These are phyloP conservation scores for Syrrhaptes paradoxus DNA, from an alignment of 2,113 vertebrate genomes.

Conservation along the genomic window DNA sequence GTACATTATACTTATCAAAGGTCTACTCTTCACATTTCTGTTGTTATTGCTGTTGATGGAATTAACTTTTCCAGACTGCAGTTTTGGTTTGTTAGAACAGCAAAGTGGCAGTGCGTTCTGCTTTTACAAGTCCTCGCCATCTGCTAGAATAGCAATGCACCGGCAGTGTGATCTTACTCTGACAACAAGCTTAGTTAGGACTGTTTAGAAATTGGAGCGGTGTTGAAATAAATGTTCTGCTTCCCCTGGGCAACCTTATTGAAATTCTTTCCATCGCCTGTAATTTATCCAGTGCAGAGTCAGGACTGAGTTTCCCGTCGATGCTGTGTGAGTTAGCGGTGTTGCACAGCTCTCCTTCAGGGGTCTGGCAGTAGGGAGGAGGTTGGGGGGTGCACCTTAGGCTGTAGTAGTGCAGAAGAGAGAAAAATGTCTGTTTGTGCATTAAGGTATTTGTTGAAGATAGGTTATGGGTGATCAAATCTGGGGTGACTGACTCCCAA, in stretches of 20 bases:
- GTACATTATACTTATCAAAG: background rate
- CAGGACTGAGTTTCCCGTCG: slow-evolving; percentile 28
- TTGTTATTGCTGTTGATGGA: background rate
- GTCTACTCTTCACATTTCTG: background rate
- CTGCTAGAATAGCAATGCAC: background rate
- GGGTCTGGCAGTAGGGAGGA: slow-evolving; percentile 12
- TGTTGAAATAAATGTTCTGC: slow-evolving; percentile 49
- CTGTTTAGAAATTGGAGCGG: slow-evolving; percentile 10
- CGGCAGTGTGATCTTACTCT: background rate
- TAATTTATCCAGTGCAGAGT: background rate
- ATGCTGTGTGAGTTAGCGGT: background rate
- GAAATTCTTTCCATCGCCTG: slow-evolving; percentile 34
- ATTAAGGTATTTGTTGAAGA: background rate
- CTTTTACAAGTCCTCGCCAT: slow-evolving; percentile 6
- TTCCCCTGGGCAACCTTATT: slow-evolving; percentile 17
- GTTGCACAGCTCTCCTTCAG: background rate
- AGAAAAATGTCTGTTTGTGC: background rate
- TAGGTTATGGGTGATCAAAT: background rate
- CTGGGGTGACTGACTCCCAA: background rate
- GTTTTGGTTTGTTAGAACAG: slow-evolving; percentile 27
- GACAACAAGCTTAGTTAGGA: slow-evolving; percentile 14
- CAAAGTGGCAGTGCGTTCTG: background rate
- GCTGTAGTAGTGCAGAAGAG: background rate
- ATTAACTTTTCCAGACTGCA: slow-evolving; percentile 19
- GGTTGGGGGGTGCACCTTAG: background rate